Conservation (phyloP, 2,797 vertebrate genomes). For the Fistularia commersonii region DNA sequence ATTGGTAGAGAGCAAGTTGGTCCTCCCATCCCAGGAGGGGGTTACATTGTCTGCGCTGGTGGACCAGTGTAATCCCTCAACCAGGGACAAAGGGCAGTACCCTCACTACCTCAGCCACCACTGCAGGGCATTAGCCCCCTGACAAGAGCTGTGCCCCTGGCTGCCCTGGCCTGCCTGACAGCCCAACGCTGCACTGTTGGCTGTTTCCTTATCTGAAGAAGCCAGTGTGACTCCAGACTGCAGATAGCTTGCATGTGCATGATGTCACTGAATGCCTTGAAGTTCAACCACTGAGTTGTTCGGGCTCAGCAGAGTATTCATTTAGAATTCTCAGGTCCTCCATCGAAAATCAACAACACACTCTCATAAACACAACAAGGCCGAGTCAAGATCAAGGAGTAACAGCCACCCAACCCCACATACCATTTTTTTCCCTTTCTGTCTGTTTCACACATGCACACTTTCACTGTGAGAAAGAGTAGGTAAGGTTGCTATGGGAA, state of each 20-base stretch:
- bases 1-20: constrained; percentile 68
- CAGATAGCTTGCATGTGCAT: no score
- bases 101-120: constrained; percentile 61
- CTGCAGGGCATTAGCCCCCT: constrained; percentile 74
- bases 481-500: constrained; percentile 80
- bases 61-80: constrained; percentile 80
- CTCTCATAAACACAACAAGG: no score
- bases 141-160: constrained; percentile 53
- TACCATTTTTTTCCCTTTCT: constrained; percentile 11
- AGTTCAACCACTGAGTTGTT: no score
- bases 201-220: constrained; percentile 26
- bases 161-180: constrained; percentile 29
- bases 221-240: constrained; percentile 8
- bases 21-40: constrained; percentile 78
- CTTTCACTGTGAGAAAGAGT: constrained; percentile 57
- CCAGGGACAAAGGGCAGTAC: constrained; percentile 73
- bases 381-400: no score
- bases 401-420: constrained; percentile 17
- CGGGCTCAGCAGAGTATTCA: no score
- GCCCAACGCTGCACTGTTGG: constrained; percentile 25
- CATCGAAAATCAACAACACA: no score
- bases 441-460: constrained; percentile 21
- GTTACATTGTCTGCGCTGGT: constrained; percentile 77
- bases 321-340: no score
- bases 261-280: constrained; percentile 16